phyloP scores from a whole-genome alignment of 2,797 vertebrate genomes.

The Helicolenus hilgendorfi region DNA sequence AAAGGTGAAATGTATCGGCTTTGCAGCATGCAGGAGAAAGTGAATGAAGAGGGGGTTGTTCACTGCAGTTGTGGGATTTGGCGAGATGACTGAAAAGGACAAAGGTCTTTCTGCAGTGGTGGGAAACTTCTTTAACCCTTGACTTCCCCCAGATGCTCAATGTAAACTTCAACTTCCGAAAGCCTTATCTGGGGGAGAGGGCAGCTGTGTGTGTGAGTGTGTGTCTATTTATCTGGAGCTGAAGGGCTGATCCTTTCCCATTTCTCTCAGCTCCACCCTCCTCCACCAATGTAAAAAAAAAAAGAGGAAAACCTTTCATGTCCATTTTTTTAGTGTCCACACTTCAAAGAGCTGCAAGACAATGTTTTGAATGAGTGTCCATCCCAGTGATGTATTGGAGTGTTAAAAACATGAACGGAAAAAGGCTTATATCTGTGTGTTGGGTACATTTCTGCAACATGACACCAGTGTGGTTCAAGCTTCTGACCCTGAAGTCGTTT shows the following conservation, averaged over 20 bases:
- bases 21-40: slow-evolving; percentile 28
- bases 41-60: slow-evolving; percentile 16
- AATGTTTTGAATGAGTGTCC: slow-evolving; percentile 18
- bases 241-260: slow-evolving; percentile 33
- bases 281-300: slow-evolving; percentile 5
- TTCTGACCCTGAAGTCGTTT: not conserved
- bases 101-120: slow-evolving; percentile 81
- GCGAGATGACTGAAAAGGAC: slow-evolving; percentile 61
- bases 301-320: slow-evolving; percentile 39
- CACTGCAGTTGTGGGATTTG: slow-evolving; percentile 68
- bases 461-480: not conserved
- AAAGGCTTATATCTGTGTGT: slow-evolving; percentile 5
- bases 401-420: slow-evolving; percentile 35
- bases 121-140: slow-evolving; percentile 89
- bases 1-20: slow-evolving; percentile 9
- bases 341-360: slow-evolving; percentile 51
- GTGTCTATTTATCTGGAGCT: slow-evolving; percentile 51
- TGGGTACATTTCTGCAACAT: slow-evolving; percentile 3
- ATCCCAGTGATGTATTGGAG: slow-evolving; percentile 3
- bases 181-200: slow-evolving; percentile 72
- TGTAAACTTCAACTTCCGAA: slow-evolving; percentile 88
- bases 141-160: slow-evolving; percentile 85
- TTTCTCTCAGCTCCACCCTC: slow-evolving; percentile 35
- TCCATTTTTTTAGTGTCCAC: slow-evolving; percentile 22
- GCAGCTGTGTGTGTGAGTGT: slow-evolving; percentile 14